Percentiles rank a stretch among this genome's conserved stretches.
phyloP scores from a whole-genome alignment of 2,113 vertebrate genomes.

The Sturnus vulgaris region DNA sequence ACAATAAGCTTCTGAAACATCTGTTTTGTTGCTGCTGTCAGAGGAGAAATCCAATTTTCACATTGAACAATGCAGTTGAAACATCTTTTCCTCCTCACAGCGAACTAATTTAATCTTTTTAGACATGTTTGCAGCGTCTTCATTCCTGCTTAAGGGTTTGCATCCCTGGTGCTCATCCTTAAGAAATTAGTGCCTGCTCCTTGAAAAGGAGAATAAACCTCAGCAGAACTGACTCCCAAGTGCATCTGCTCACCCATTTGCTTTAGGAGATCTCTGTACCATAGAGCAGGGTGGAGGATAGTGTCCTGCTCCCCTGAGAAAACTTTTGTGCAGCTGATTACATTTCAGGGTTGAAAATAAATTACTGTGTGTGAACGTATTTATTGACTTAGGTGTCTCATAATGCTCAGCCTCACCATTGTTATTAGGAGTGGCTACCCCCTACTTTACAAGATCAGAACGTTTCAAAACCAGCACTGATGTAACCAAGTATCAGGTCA shows the following conservation, averaged over 20 bases:
- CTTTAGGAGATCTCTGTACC: conserved; percentile 24
- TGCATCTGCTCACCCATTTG: background rate
- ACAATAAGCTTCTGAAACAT: background rate
- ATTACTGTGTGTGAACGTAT: background rate
- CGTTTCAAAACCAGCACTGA: background rate
- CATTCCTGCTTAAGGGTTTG: background rate
- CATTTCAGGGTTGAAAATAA: conserved; percentile 1
- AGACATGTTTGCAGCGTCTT: background rate
- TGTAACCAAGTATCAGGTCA: background rate
- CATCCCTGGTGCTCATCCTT: background rate
- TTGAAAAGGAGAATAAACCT: background rate
- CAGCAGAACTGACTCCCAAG: background rate
- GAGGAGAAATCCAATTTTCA: background rate
- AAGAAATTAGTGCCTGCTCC: background rate
- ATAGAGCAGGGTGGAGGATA: background rate
- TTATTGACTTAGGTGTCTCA: background rate
- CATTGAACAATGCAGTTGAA: background rate
- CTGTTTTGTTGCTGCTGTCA: background rate
- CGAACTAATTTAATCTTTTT: background rate
- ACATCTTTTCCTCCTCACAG: background rate
- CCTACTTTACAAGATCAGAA: background rate
- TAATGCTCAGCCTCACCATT: background rate
- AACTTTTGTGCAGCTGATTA: background rate
- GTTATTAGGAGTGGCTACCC: background rate
- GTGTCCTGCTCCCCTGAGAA: background rate